Evolutionary conservation across 2,888 invertebrate genomes (phyloP).

Genomic region (Eristalis tenax): DNA sequence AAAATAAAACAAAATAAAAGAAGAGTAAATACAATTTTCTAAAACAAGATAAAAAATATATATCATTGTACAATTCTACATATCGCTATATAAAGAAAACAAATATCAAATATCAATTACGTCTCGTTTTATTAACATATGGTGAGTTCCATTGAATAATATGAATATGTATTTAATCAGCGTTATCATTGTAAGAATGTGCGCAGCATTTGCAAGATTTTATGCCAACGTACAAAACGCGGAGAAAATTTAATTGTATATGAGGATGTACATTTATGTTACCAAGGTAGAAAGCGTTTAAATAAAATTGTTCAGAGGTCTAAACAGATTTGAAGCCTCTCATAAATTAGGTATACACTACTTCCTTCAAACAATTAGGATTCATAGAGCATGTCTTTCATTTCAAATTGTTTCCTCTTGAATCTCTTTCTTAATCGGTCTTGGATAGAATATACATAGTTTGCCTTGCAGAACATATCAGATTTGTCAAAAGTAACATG

Average conservation of each 20-base stretch:
- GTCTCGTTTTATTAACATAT: background rate
- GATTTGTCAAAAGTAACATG: background rate
- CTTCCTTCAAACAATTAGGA: background rate
- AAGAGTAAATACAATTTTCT: conserved; percentile 16
- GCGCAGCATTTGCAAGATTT: background rate
- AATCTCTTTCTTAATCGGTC: background rate
- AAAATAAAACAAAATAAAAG: conserved; percentile 24
- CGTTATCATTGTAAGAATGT: background rate
- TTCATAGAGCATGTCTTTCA: background rate
- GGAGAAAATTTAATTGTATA: background rate
- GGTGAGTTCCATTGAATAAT: background rate
- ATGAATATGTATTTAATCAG: background rate
- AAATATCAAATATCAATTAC: conserved; percentile 14
- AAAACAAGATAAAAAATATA: conserved; percentile 42
- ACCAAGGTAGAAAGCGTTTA: background rate
- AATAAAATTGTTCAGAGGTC: background rate
- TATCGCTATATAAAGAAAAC: conserved; percentile 45
- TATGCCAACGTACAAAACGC: background rate
- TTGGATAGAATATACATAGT: background rate
- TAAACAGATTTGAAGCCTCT: background rate
- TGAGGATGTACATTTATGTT: background rate
- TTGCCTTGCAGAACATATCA: background rate
- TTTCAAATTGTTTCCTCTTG: background rate
- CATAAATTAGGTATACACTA: background rate
- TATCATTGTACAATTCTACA: conserved; percentile 60